Conservation (phyloP, 2,797 vertebrate species). For the Oophaga sylvatica region DNA sequence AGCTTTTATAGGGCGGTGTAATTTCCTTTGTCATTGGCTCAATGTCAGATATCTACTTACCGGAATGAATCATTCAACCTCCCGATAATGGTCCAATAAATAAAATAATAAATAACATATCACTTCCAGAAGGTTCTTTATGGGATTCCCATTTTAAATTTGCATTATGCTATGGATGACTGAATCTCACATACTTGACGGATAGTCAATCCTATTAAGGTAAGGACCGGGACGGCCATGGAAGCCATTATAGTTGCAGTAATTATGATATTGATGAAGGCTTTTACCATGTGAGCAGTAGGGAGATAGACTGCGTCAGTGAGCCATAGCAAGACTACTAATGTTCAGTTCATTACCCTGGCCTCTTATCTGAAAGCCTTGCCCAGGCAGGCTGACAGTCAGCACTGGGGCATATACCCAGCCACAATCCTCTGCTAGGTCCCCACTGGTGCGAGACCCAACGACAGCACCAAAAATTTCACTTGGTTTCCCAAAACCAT, state of each 20-base stretch:
- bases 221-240: background rate
- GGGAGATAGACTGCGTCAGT: background rate
- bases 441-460: background rate
- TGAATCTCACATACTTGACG: conserved; percentile 3
- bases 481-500: background rate
- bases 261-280: conserved; percentile 27
- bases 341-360: background rate
- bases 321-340: background rate
- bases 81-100: conserved; percentile 9
- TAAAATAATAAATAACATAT: conserved; percentile 22
- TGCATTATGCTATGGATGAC: background rate
- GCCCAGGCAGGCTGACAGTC: background rate
- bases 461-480: background rate
- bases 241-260: conserved; percentile 17
- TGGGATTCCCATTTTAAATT: conserved; percentile 2
- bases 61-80: conserved; percentile 16
- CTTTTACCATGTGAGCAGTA: background rate
- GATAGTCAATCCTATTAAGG: conserved; percentile 30
- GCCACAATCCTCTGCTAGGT: background rate
- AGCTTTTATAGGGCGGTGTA: background rate
- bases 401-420: background rate
- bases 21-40: background rate
- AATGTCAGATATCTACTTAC: conserved; percentile 7
- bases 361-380: background rate
- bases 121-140: background rate